Conservation (phyloP, 1,140 invertebrate genomes). For the Pachyrhynchus sulphureomaculatus region DNA sequence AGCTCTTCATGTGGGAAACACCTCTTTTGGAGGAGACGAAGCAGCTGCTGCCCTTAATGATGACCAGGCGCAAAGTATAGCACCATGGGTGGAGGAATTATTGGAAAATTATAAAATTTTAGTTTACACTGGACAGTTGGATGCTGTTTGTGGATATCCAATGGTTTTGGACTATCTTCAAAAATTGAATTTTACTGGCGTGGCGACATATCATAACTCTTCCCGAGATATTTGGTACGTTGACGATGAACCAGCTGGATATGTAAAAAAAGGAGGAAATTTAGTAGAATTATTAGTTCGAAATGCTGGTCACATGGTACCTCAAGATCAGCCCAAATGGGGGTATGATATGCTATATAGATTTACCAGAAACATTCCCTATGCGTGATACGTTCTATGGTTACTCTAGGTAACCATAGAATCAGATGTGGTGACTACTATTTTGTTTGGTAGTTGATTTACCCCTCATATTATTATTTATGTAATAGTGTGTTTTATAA, state of each 20-base stretch:
- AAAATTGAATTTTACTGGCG: conserved; percentile 63
- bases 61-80: conserved; percentile 82
- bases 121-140: conserved; percentile 80
- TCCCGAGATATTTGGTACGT: conserved; percentile 65
- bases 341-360: conserved; percentile 71
- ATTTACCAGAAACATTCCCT: conserved; percentile 67
- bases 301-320: conserved; percentile 79
- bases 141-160: conserved; percentile 80
- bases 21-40: conserved; percentile 52
- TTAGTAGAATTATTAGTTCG: conserved; percentile 74
- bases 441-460: no score
- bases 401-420: no score
- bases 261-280: conserved; percentile 67
- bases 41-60: conserved; percentile 69
- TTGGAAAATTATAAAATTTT: conserved; percentile 65
- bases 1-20: conserved; percentile 56
- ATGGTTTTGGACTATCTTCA: conserved; percentile 69
- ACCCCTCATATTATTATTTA: no score
- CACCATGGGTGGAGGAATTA: conserved; percentile 70
- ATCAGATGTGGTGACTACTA: no score
- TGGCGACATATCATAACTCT: conserved; percentile 62
- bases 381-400: no score
- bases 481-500: no score
- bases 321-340: conserved; percentile 73
- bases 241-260: conserved; percentile 68